phyloP scores from a whole-genome alignment of 92 coral and sea anemone genomes.

The Galaxea fascicularis region DNA sequence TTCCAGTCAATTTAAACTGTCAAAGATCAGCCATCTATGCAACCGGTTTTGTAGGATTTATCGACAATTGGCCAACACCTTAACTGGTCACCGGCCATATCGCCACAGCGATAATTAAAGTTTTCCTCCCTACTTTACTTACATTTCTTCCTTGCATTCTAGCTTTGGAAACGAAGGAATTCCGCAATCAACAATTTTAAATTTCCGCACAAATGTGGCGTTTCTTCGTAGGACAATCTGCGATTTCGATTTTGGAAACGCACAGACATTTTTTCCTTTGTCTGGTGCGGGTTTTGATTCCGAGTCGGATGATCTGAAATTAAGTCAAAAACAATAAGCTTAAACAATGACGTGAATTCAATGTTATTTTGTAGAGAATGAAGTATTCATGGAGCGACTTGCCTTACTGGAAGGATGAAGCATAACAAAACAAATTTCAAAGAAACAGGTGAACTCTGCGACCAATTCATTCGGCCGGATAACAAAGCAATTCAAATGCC shows the following conservation, averaged over 20 bases:
- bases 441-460: not conserved
- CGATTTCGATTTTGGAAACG: slow-evolving; percentile 50
- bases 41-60: no score
- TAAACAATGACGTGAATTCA: not conserved
- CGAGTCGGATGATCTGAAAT: slow-evolving; percentile 13
- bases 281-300: slow-evolving; percentile 58
- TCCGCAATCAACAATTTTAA: slow-evolving; percentile 72
- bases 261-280: slow-evolving; percentile 83
- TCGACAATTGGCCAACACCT: no score
- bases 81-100: no score
- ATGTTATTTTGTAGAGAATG: not conserved
- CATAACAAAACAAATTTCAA: not conserved
- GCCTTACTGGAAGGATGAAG: not conserved
- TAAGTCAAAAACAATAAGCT: not conserved
- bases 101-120: not conserved
- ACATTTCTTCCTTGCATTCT: slow-evolving; percentile 79
- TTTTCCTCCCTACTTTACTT: not conserved
- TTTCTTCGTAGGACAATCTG: slow-evolving; percentile 71
- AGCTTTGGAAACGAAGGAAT: slow-evolving; percentile 51
- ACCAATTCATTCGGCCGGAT: slow-evolving; percentile 24
- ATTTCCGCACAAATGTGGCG: slow-evolving; percentile 44
- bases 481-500: not conserved
- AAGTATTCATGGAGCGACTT: not conserved
- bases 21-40: no score
- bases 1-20: no score